A percentile compares a stretch with the other conserved stretches of the same genome.
These are phyloP conservation scores for Teleiodes luculella DNA, from an alignment of 2,888 invertebrate species.

Conservation along the genomic window DNA sequence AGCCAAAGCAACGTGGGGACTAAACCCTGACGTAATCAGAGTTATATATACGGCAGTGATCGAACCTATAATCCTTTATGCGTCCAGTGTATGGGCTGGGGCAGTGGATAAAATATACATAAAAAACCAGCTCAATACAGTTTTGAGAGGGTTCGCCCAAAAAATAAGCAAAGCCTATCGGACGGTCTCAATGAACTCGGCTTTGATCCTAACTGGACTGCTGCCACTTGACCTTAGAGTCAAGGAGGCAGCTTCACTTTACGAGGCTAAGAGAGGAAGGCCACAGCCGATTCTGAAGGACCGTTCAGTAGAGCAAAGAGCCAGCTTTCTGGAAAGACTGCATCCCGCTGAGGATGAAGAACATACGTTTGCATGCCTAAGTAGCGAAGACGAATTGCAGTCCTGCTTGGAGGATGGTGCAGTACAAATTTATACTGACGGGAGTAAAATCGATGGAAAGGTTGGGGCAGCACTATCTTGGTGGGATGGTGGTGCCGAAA, in stretches of 20 bases:
- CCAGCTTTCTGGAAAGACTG: background rate
- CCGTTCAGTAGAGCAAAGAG: background rate
- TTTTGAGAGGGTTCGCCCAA: too few relatives aligned
- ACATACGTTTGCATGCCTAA: slow-evolving; percentile 3
- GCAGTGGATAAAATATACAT: background rate
- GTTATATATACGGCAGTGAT: background rate
- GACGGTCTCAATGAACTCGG: too few relatives aligned
- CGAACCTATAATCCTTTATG: background rate
- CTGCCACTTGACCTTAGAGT: too few relatives aligned
- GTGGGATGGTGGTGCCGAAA: background rate
- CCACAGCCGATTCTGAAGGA: background rate
- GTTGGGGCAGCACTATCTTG: background rate
- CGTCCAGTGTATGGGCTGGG: background rate
- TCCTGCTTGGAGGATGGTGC: background rate
- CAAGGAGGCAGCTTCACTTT: too few relatives aligned
- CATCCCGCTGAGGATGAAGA: background rate
- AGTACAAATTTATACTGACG: background rate
- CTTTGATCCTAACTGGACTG: too few relatives aligned
- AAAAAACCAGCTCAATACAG: too few relatives aligned
- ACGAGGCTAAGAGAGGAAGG: too few relatives aligned
- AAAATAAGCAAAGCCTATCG: too few relatives aligned
- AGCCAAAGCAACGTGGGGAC: background rate
- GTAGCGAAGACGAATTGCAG: background rate
- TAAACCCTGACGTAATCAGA: background rate
- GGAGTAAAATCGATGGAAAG: background rate